These are phyloP conservation scores for Phrynocephalus versicolor DNA, from an alignment of 2,113 vertebrate genomes.

Conservation along the genomic window DNA sequence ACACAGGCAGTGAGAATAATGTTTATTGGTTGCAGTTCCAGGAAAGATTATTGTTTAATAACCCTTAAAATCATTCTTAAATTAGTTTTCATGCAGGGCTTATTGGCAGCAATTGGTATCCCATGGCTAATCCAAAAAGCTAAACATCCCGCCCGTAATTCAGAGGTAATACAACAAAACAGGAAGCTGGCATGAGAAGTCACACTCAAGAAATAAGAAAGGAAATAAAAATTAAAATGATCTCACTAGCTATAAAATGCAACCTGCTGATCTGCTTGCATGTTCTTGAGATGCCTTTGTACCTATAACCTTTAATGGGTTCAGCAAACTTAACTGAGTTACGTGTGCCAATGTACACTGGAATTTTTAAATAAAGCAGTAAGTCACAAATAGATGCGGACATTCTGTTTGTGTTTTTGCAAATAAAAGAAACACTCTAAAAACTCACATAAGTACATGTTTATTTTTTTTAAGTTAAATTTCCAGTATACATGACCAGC, in stretches of 20 bases:
- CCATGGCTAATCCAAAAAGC: neutral
- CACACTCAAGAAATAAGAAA: neutral
- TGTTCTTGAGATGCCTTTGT: neutral
- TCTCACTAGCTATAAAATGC: neutral
- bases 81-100: neutral
- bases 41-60: neutral
- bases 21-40: neutral
- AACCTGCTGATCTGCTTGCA: neutral
- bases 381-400: neutral
- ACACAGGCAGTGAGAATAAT: neutral
- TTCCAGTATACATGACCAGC: conserved; percentile 27
- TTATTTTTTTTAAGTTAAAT: conserved; percentile 20
- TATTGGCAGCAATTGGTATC: neutral
- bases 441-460: neutral
- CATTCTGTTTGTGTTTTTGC: neutral
- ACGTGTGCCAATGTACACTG: neutral
- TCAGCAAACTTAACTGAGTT: neutral
- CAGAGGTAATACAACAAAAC: neutral
- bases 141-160: neutral
- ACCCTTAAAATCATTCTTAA: neutral
- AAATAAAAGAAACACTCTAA: neutral
- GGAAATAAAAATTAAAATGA: neutral
- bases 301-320: neutral
- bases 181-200: neutral
- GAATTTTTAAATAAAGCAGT: neutral